Evolutionary conservation across 2,888 invertebrate genomes (phyloP).

Genomic region (Biston stratarius): DNA sequence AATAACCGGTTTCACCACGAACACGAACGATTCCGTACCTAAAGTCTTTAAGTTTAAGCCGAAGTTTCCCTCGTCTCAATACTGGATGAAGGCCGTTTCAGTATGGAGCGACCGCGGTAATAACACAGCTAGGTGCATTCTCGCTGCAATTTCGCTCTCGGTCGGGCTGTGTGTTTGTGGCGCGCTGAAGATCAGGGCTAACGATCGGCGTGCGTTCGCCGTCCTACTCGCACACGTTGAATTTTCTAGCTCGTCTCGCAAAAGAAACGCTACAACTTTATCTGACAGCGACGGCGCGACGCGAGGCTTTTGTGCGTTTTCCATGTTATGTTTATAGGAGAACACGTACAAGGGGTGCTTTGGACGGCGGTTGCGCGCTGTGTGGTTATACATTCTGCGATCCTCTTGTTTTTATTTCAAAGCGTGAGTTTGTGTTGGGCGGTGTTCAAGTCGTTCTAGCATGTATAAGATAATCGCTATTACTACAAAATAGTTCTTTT

Average conservation of each 20-base stretch:
- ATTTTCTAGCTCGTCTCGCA: constrained; percentile 67
- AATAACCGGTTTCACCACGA: constrained; percentile 73
- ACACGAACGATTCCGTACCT: constrained; percentile 59
- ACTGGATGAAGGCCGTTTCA: constrained; percentile 73
- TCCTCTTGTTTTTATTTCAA: constrained; percentile 74
- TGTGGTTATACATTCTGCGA: constrained; percentile 72
- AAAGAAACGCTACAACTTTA: constrained; percentile 85
- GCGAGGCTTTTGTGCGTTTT: constrained; percentile 86
- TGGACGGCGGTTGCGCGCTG: constrained; percentile 75
- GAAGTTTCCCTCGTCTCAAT: constrained; percentile 50
- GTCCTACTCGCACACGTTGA: constrained; percentile 69
- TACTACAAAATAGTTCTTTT: background rate
- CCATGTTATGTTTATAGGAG: constrained; percentile 85
- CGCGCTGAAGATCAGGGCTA: constrained; percentile 87
- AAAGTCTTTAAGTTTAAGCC: constrained; percentile 54
- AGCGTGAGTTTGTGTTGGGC: constrained; percentile 62
- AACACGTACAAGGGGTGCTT: constrained; percentile 83
- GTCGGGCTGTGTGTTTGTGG: constrained; percentile 86
- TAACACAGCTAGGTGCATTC: constrained; percentile 86
- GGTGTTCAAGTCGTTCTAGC: constrained; percentile 41
- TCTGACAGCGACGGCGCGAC: constrained; percentile 83
- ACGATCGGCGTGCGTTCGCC: constrained; percentile 78
- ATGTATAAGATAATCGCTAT: constrained; percentile 23
- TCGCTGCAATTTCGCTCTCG: constrained; percentile 86
- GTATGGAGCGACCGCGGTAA: constrained; percentile 71